Evolutionary conservation across 1,140 invertebrate genomes (phyloP), one percentile per base, ranked within the genome.

Genomic region (Drosophila ohnishii): DNA sequence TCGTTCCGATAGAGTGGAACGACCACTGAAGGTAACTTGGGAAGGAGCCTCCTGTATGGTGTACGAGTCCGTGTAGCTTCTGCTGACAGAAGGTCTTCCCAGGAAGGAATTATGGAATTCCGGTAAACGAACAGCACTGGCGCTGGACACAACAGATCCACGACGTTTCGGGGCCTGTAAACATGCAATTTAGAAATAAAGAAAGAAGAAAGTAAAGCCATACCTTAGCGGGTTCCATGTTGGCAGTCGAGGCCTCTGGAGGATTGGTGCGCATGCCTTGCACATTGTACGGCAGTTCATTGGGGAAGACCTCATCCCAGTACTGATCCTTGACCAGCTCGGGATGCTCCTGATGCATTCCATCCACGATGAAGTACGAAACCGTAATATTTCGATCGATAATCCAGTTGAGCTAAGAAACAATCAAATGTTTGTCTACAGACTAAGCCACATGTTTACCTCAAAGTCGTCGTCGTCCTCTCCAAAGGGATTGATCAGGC

Each of bases 301-400:
- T 94, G 0, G 96, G 96, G 72, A 97, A 95, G 47, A 97, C 94
- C 85, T 97, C 95, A 83, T 97, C 97, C 97, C 96, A 98, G 90
- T 97, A 97, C 79, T 97, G 96, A 93, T 98, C 97, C 44, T 94
- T 94, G 16, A 97, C 94, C 39, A 97, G 90, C 89, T 97, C 95
- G 0, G 96, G 97, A 93, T 97, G 96, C 70, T 97, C 96, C 90
- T 97, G 95, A 91, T 97, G 96, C 96, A 97, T 97, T 92, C 97
- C 96, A 90, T 98, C 97, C 16, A 98, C 97, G 69, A 98, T 97
- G 78, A 97, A 93, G 92, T 97, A 98, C 1, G 96, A 95, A 1
- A 97, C 96, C 92, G 96, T 95, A 32, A 97, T 92, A 93, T 97
- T 96, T 82, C 97, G 94, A 90, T 98, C 97, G 35, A 97, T 95